phyloP scores from a whole-genome alignment of 2,888 invertebrate species.

The Neocrepidodera transversa region DNA sequence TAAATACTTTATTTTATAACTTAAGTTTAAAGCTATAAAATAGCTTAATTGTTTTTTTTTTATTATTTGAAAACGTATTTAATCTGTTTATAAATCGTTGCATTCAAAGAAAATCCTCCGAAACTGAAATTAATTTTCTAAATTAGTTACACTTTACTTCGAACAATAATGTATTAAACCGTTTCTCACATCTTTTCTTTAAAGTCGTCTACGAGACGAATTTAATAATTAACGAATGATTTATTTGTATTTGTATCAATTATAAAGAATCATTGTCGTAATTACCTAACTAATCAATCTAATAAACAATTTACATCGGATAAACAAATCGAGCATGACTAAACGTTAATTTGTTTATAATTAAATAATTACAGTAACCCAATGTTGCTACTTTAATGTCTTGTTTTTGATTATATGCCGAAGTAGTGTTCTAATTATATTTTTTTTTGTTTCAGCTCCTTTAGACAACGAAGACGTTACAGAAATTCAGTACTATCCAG shows the following conservation, averaged over 20 bases:
- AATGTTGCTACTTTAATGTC: not conserved
- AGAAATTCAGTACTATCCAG: constrained; percentile 71
- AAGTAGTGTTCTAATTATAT: not conserved
- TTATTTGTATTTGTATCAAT: not conserved
- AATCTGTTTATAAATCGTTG: no score
- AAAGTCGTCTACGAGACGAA: not conserved
- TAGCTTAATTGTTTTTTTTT: no score
- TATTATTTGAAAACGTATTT: no score
- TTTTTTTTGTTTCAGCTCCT: constrained; percentile 70
- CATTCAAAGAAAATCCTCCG: no score
- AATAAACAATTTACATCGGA: not conserved
- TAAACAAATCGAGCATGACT: not conserved
- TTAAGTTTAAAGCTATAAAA: no score
- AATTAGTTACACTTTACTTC: not conserved
- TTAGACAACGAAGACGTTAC: constrained; percentile 64
- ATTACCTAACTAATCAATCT: not conserved
- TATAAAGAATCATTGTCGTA: not conserved
- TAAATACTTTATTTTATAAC: no score
- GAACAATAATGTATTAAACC: not conserved
- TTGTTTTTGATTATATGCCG: not conserved
- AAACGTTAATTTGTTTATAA: not conserved
- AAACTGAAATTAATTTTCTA: no score
- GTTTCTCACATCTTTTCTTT: not conserved
- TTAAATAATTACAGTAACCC: not conserved
- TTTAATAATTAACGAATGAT: not conserved